Base-by-base conservation (phyloP, 2,113 vertebrate species). In the Nesoenas mayeri region DNA sequence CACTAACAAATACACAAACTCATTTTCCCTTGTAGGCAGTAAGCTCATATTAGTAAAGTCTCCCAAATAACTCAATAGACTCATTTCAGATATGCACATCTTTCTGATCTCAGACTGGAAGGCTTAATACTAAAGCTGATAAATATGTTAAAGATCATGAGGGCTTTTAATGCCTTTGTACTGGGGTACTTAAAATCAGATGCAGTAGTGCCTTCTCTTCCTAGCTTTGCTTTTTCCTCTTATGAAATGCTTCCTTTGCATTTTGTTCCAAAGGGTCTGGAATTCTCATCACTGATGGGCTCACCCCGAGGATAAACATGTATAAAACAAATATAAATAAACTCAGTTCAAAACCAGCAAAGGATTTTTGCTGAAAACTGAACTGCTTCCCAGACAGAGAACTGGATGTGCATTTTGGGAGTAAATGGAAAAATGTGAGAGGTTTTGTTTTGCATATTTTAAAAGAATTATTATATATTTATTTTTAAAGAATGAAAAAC, bases 311-410 rank as follows among this genome's bases (percentile, higher is more conserved):
- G 48, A 70, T 65, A 91, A 97, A 74, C 72, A 89, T 48, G 53
- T 32, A 51, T 51, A 83, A 89, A 79, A 53, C n/a, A 71, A 60
- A 70, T 36, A 42, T 38, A 82, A 77, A 65, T 16, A 88, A 92
- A 79, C 60, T 51, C 9, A n/a, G 29, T 34, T 88, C 93, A 97
- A 95, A 95, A 79, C 58, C 86, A 91, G 44, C 78, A 21, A 20
- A 70, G 58, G 67, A 71, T 58, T 95, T 95, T 65, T 90, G 91
- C 91, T 93, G 66, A 95, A 94, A 81, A 91, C 71, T 89, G 80
- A 93, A 58, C 82, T 96, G 95, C 88, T 91, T 69, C 90, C 77
- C 79, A 87, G 75, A 79, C 42, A 47, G 47, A 93, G 51, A 86
- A 48, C 31, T 44, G n/a, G 64, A 66, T 87, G 66, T 92, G 70